A percentile compares a stretch with the other conserved stretches of the same genome.
phyloP scores from a whole-genome alignment of 2,797 vertebrate genomes.

The Sebastes taczanowskii region DNA sequence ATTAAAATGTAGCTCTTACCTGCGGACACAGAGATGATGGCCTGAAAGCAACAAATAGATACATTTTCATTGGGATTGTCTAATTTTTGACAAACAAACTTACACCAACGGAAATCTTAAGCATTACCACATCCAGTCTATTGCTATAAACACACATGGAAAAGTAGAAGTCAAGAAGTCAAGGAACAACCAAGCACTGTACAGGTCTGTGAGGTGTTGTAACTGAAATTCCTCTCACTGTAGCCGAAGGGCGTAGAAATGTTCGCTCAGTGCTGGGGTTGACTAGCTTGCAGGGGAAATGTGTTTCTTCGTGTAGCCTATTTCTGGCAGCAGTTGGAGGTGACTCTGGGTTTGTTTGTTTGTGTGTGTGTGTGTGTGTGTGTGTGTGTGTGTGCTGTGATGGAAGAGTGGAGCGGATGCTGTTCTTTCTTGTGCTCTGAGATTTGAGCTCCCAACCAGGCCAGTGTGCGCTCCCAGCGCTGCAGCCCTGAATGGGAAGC shows the following conservation, averaged over 20 bases:
- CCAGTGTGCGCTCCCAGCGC: slow-evolving; percentile 41
- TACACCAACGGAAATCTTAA: neutral
- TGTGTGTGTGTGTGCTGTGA: slow-evolving; percentile 12
- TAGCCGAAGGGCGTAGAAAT: slow-evolving; percentile 12
- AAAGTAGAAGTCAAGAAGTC: neutral
- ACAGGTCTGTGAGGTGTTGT: neutral
- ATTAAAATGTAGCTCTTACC: neutral
- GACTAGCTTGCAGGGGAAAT: slow-evolving; percentile 38
- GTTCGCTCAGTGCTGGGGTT: slow-evolving; percentile 1
- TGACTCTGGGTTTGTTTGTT: slow-evolving; percentile 3
- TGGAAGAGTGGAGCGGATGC: slow-evolving; percentile 30
- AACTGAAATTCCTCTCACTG: neutral
- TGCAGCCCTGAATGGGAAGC: slow-evolving; percentile 59
- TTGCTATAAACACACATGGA: neutral
- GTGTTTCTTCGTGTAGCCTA: slow-evolving; percentile 30
- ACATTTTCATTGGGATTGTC: neutral
- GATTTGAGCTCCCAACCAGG: slow-evolving; percentile 44
- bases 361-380: slow-evolving; percentile 4
- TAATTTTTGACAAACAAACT: neutral
- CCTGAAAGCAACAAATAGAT: neutral
- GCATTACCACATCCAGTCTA: neutral
- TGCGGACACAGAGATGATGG: neutral
- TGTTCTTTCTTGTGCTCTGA: slow-evolving; percentile 39
- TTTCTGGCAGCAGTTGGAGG: slow-evolving; percentile 15
- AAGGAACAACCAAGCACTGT: neutral